phyloP scores from a whole-genome alignment of 2,113 vertebrate species.

The Taxidea taxus region DNA sequence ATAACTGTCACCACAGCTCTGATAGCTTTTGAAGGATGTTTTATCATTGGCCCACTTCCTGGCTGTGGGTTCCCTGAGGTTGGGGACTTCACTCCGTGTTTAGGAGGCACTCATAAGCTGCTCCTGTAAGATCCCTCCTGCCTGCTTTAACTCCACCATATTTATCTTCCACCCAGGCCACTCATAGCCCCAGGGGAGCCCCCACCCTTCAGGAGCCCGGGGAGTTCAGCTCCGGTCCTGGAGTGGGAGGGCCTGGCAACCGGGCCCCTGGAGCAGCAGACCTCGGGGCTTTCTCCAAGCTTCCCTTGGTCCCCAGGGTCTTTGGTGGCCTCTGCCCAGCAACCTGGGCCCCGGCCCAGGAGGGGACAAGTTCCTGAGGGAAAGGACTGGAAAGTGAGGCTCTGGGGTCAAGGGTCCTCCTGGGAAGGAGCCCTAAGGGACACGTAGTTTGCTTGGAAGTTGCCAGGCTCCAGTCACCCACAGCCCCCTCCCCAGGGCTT shows the following conservation, averaged over 20 bases:
- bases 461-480: neutral
- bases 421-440: neutral
- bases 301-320: neutral
- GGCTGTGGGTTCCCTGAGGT: neutral
- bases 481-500: neutral
- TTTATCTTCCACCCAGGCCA: neutral
- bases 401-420: neutral
- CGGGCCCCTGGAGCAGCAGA: neutral
- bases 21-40: fast-evolving
- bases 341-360: neutral
- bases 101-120: neutral
- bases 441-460: neutral
- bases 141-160: neutral
- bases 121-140: neutral
- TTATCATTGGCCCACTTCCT: neutral
- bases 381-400: constrained; percentile 62
- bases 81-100: neutral
- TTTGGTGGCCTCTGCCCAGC: constrained; percentile 50
- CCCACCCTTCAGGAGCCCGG: neutral
- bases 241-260: constrained; percentile 57
- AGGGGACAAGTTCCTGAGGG: constrained; percentile 7
- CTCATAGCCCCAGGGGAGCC: neutral
- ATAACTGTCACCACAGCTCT: neutral
- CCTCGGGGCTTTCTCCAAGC: neutral
- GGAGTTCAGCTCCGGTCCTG: neutral